Percentiles rank a stretch among this genome's conserved stretches.
phyloP scores from a whole-genome alignment of 2,797 vertebrate species.

The Eupleurogrammus muticus region DNA sequence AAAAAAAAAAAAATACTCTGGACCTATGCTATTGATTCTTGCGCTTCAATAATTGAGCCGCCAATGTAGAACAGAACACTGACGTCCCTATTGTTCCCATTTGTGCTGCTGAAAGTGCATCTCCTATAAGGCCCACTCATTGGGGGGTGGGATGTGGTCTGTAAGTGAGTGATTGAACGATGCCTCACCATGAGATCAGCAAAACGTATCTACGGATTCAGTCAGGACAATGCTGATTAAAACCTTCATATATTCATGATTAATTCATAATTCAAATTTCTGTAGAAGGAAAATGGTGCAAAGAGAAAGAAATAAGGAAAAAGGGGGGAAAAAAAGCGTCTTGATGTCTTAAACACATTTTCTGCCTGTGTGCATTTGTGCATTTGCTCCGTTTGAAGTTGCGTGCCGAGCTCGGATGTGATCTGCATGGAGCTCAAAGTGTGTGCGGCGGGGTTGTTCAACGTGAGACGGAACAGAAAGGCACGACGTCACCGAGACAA shows the following conservation, averaged over 20 bases:
- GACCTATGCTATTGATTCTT: constrained; percentile 65
- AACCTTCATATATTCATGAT: constrained; percentile 29
- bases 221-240: constrained; percentile 56
- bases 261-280: constrained; percentile 39
- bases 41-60: constrained; percentile 74
- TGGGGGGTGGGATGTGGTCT: constrained; percentile 2
- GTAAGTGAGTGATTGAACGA: constrained; percentile 11
- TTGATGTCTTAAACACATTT: constrained; percentile 57
- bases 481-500: constrained; percentile 43
- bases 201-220: constrained; percentile 55
- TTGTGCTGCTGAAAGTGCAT: constrained; percentile 54
- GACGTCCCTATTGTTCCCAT: constrained; percentile 63
- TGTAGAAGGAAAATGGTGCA: constrained; percentile 24
- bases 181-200: constrained; percentile 50
- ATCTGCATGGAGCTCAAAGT: constrained; percentile 61
- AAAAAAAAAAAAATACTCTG: constrained; percentile 68
- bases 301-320: neutral
- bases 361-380: constrained; percentile 34
- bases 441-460: constrained; percentile 21
- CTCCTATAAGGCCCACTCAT: constrained; percentile 37
- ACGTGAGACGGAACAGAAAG: constrained; percentile 16
- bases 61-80: constrained; percentile 72
- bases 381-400: constrained; percentile 50
- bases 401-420: constrained; percentile 32
- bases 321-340: neutral